Evolutionary conservation across 2,888 invertebrate species (phyloP).

Genomic region (Sycophila texana): DNA sequence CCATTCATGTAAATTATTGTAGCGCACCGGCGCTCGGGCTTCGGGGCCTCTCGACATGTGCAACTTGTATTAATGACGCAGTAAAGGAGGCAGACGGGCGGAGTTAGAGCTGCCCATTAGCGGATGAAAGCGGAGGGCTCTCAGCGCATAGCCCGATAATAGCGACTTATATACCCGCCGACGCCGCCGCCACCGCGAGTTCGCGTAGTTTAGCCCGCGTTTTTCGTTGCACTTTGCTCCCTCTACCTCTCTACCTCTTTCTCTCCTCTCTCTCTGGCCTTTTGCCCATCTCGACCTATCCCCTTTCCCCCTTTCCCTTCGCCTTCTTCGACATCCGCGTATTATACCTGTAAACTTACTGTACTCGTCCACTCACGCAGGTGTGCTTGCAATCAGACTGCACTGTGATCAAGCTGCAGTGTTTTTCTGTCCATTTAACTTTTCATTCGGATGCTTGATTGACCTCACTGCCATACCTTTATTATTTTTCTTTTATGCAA

Average conservation of each 20-base stretch:
- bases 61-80: conserved; percentile 75
- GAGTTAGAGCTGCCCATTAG: conserved; percentile 76
- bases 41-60: conserved; percentile 75
- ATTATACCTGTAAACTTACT: too few species aligned
- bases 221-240: conserved; percentile 30
- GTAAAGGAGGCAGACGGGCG: conserved; percentile 75
- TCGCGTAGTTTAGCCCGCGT: conserved; percentile 45
- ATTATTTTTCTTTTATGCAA: too few species aligned
- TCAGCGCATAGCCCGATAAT: conserved; percentile 75
- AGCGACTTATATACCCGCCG: conserved; percentile 69
- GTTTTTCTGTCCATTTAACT: background rate
- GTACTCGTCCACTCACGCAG: background rate
- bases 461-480: too few species aligned
- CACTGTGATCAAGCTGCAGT: background rate
- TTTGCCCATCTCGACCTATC: conserved; percentile 54
- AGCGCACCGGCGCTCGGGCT: conserved; percentile 69
- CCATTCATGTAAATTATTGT: conserved; percentile 76
- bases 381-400: background rate
- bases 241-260: conserved; percentile 17
- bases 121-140: conserved; percentile 76
- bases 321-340: too few species aligned
- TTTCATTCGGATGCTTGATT: too few species aligned
- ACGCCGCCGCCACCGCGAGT: conserved; percentile 22
- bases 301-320: background rate
- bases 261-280: conserved; percentile 19